Conservation (phyloP, 2,113 vertebrate genomes). For the Lepisosteus oculatus region DNA sequence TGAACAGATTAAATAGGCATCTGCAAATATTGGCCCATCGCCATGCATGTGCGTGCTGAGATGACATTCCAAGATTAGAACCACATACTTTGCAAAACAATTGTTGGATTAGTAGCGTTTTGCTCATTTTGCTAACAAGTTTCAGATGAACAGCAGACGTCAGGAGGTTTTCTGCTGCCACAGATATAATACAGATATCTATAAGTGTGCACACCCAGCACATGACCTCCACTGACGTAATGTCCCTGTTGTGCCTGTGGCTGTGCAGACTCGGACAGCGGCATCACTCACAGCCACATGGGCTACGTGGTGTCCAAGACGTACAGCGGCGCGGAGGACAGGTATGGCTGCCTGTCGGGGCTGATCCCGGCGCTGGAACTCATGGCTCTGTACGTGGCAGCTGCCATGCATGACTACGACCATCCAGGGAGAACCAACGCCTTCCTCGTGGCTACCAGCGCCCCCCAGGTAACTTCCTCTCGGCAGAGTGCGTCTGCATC, state of each 20-base stretch:
- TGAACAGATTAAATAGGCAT: no score
- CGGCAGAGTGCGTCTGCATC: no score
- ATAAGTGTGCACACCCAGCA: background rate
- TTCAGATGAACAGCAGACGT: no score
- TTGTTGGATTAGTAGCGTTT: no score
- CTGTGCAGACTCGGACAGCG: slow-evolving; percentile 83
- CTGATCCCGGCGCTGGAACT: slow-evolving; percentile 95
- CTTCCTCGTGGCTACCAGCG: slow-evolving; percentile 93
- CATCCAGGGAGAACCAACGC: slow-evolving; percentile 95
- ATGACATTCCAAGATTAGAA: no score
- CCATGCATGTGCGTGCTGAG: no score
- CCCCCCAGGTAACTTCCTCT: slow-evolving; percentile 77
- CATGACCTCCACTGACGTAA: slow-evolving; percentile 21
- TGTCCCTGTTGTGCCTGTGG: background rate
- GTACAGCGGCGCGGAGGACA: slow-evolving; percentile 74
- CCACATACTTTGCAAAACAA: no score
- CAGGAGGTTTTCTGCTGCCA: no score
- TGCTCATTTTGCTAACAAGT: no score
- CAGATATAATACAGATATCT: no score
- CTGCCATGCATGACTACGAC: slow-evolving; percentile 98
- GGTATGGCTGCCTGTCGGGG: slow-evolving; percentile 87
- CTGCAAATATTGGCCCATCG: no score
- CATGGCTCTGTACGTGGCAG: slow-evolving; percentile 97
- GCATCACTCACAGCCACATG: slow-evolving; percentile 85
- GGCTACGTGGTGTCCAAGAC: slow-evolving; percentile 90